These are phyloP conservation scores for Drosophila sturtevanti DNA, from an alignment of 1,140 invertebrate genomes.

Conservation along the genomic window DNA sequence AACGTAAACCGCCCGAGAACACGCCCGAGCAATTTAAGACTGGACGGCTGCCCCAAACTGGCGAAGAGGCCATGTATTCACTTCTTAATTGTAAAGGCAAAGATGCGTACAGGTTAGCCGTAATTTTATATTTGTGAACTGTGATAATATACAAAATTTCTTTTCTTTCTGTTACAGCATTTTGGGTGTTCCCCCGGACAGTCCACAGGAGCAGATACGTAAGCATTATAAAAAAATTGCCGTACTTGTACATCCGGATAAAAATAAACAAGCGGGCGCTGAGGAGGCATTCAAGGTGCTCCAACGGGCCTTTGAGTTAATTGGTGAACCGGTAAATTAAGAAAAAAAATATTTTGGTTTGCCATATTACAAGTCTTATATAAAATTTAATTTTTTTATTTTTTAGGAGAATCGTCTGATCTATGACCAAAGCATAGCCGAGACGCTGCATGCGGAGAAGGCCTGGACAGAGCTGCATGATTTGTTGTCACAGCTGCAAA, in stretches of 20 bases:
- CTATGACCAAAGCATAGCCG: slow-evolving; percentile 88
- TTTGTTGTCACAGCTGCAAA: slow-evolving; percentile 92
- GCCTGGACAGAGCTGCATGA: slow-evolving; percentile 92
- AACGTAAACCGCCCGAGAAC: slow-evolving; percentile 67
- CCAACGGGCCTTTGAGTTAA: slow-evolving; percentile 96
- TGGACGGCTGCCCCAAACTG: slow-evolving; percentile 90
- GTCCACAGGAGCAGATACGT: slow-evolving; percentile 96
- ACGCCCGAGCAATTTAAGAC: slow-evolving; percentile 65
- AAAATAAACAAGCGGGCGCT: slow-evolving; percentile 96
- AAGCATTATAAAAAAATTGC: slow-evolving; percentile 96
- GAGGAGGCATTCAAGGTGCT: slow-evolving; percentile 98
- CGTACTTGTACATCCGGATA: slow-evolving; percentile 96
- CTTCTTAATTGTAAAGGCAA: slow-evolving; percentile 96
- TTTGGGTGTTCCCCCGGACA: slow-evolving; percentile 92
- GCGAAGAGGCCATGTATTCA: slow-evolving; percentile 96
- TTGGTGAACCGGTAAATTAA: slow-evolving; percentile 91
- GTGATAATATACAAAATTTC: neutral
- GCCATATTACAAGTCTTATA: neutral
- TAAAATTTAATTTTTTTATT: neutral
- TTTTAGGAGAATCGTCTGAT: slow-evolving; percentile 89
- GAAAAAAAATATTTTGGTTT: slow-evolving; percentile 43
- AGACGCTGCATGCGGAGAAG: slow-evolving; percentile 91
- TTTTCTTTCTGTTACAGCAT: slow-evolving; percentile 86
- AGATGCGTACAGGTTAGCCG: slow-evolving; percentile 92
- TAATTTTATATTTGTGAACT: too few relatives aligned